These are phyloP conservation scores for Atopsyche davidsoni DNA, from an alignment of 1,140 invertebrate genomes.

Conservation along the genomic window DNA sequence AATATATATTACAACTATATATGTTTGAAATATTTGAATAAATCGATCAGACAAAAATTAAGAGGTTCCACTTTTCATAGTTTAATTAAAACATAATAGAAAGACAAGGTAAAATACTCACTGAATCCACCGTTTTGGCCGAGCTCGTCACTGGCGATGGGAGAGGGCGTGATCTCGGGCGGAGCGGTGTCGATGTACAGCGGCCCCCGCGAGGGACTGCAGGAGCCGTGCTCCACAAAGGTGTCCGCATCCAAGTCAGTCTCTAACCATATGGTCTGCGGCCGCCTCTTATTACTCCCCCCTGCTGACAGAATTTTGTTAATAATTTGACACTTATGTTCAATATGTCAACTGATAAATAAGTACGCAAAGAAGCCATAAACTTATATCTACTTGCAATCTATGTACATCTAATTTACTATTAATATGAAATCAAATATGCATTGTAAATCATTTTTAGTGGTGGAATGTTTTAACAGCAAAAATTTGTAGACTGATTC, in stretches of 20 bases:
- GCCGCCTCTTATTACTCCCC: slow-evolving; percentile 37
- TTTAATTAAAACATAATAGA: neutral
- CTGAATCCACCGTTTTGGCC: slow-evolving; percentile 46
- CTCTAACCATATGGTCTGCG: slow-evolving; percentile 70
- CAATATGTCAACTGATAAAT: too few species aligned
- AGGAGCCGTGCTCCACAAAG: slow-evolving; percentile 54
- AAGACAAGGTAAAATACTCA: slow-evolving; percentile 30
- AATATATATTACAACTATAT: slow-evolving; percentile 2
- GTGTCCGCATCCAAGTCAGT: slow-evolving; percentile 80
- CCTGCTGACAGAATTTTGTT: too few species aligned
- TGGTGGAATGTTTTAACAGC: too few species aligned
- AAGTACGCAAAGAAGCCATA: too few species aligned
- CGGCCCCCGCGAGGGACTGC: slow-evolving; percentile 31
- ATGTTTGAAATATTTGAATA: neutral
- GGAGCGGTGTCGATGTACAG: slow-evolving; percentile 50
- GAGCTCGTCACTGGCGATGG: slow-evolving; percentile 45
- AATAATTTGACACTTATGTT: too few species aligned
- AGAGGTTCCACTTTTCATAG: neutral
- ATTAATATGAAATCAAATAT: too few species aligned
- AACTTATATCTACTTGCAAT: too few species aligned
- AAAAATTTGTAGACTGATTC: too few species aligned
- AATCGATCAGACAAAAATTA: neutral
- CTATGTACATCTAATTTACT: too few species aligned
- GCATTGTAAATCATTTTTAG: too few species aligned
- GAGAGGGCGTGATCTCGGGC: slow-evolving; percentile 29